A percentile compares a stretch with the other conserved stretches of the same genome.
Conservation (phyloP, 1,140 invertebrate species). For the Planococcus citri region DNA sequence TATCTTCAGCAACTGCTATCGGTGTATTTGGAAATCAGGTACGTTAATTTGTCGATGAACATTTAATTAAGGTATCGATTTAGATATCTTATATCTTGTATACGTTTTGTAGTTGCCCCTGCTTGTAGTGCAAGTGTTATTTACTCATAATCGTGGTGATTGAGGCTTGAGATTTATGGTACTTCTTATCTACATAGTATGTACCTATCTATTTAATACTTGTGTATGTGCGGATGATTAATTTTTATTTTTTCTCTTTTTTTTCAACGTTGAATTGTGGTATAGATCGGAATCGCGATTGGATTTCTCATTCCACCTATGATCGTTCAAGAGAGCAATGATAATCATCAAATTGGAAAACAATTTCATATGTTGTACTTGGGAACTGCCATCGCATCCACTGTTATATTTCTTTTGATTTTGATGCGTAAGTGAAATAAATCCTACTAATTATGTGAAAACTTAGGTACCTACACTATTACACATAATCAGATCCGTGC, state of each 20-base stretch:
- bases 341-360: slow-evolving; percentile 36
- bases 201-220: no score
- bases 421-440: slow-evolving; percentile 66
- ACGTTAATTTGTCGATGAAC: slow-evolving; percentile 29
- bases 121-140: no score
- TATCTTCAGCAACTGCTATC: slow-evolving; percentile 51
- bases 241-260: not conserved
- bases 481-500: not conserved
- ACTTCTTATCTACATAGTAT: no score
- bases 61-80: no score
- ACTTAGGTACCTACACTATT: not conserved
- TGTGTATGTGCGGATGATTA: not conserved
- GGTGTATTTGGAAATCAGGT: slow-evolving; percentile 63
- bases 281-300: slow-evolving; percentile 46
- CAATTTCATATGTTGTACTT: slow-evolving; percentile 71
- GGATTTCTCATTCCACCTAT: slow-evolving; percentile 49
- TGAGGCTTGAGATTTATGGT: no score
- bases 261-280: not conserved
- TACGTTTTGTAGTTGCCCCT: no score
- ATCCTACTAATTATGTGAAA: not conserved
- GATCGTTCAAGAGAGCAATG: slow-evolving; percentile 34
- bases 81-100: no score
- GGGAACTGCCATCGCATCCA: slow-evolving; percentile 56
- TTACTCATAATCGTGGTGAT: no score
- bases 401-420: slow-evolving; percentile 61